Base-by-base conservation (phyloP, 2,888 invertebrate genomes). In the Pachymerium ferrugineum region DNA sequence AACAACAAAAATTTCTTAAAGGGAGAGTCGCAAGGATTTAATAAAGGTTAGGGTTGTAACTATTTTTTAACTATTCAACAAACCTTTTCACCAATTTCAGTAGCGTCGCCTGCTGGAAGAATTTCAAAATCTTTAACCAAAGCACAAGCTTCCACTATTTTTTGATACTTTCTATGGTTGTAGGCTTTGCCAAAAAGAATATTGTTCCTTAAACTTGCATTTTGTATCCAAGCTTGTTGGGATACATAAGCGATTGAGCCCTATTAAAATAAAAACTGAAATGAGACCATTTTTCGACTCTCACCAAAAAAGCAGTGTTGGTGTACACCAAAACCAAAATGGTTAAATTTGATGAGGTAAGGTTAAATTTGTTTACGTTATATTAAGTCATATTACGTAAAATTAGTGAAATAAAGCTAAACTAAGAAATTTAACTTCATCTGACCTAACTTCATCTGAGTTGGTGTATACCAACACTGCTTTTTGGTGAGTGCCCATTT, bases 81-180 rank as follows among this genome's bases (percentile, higher is more conserved):
- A 74, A 84, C 86, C 82, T 86, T 87, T 79, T 86, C 86, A 70
- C 87, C 87, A 74, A 87, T 86, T 81, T 86, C 86, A 1, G 86
- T 86, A 77, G 81, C 79, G 78, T 86, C 86, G 4, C 86, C 85
- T 10, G 81, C 85, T 1, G 85, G 84, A 33, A 87, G 80, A 76
- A 85, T 84, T 69, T 84, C 82, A 12, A 87, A 79, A 77, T 87
- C 86, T 4, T 83, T 81, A 38, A 80, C 80, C 10, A 87, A 80
- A n/a, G 85, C 85, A 76, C 84, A 85, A 0, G 82, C 81, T 4
- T 81, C 79, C 25, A 85, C 77, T 1, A 82, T 79, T 47, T 78
- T 77, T 6, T 80, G 74, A 75, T 83, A 83, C 31, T 78, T 70
- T 10, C 22, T 76, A 10, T 74, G 25, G 68, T 83, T 79, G 35